Base-by-base conservation (phyloP, 2,888 invertebrate genomes). In the Automeris io region DNA sequence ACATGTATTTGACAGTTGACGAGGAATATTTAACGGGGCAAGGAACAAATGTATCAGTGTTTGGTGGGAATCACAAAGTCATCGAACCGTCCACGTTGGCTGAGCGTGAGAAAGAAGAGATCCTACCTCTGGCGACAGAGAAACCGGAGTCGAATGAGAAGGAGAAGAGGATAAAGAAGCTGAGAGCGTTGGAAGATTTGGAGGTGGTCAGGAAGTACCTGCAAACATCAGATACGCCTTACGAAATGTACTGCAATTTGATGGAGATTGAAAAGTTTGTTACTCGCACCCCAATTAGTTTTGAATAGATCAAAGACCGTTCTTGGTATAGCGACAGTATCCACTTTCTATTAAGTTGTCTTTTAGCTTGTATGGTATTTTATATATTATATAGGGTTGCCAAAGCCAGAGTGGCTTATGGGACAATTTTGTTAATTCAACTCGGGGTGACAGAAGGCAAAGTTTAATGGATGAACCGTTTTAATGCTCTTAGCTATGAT, bases 1-100 rank as follows among this genome's bases (percentile, higher is more conserved):
- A 70, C 8, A 57, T 59, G 39, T 71, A 66, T 57, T 44, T 71
- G 42, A 62, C 60, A 0, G 71, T 71, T 0, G 71, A 71, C 3
- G 71, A 71, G 19, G 69, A 71, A 26, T 32, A 66, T 2, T 48
- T 71, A 2, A 70, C 63, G 0, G 71, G 62, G 0, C 67, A 69
- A 42, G 71, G 71, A 0, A 69, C 70, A 0, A 69, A 70, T 8
- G 50, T 57, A 0, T 68, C 69, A 0, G 67, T 70, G 0, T 70
- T 70, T 18, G 70, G 70, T 2, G 70, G 70, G 0, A 70, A 70
- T 31, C 70, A 69, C 36, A 67, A 56, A 44, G 50, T 52, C 1
- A 40, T 2, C 7, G 55, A 57, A 25, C 44, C 54, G 0, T 11
- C 42, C 3, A 40, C 33, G 2, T 37, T 13, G 2, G 33, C 29